A percentile compares a stretch with the other conserved stretches of the same genome.
Conservation (phyloP, 64 coral and sea anemone genomes). For the Catalaphyllia jardinei region DNA sequence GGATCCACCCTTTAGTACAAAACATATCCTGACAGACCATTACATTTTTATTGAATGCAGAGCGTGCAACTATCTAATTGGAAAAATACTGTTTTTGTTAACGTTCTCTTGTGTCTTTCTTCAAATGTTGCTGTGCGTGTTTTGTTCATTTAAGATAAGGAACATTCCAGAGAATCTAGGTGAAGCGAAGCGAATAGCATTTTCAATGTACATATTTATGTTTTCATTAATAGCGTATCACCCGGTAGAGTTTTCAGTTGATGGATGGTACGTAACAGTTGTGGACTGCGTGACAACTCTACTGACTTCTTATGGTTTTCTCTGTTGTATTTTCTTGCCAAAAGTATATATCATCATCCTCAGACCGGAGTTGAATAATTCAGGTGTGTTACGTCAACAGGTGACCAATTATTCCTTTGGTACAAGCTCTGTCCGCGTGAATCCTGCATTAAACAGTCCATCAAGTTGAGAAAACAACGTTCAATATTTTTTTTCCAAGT, state of each 20-base stretch:
- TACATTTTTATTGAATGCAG: neutral
- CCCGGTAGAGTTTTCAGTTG: neutral
- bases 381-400: neutral
- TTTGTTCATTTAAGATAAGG: neutral
- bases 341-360: neutral
- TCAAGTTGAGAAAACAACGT: too few species aligned
- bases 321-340: neutral
- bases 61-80: neutral
- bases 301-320: neutral
- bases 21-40: neutral
- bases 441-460: neutral
- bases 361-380: neutral
- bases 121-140: neutral
- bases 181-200: neutral
- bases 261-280: neutral
- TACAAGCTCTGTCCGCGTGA: neutral
- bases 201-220: neutral
- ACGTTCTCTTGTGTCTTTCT: neutral
- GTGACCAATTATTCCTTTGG: neutral
- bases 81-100: neutral
- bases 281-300: neutral
- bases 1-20: neutral
- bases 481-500: too few species aligned
- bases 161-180: neutral
- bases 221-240: neutral